These are phyloP conservation scores for Porphyrio hochstetteri DNA, from an alignment of 2,113 vertebrate species.

Conservation along the genomic window DNA sequence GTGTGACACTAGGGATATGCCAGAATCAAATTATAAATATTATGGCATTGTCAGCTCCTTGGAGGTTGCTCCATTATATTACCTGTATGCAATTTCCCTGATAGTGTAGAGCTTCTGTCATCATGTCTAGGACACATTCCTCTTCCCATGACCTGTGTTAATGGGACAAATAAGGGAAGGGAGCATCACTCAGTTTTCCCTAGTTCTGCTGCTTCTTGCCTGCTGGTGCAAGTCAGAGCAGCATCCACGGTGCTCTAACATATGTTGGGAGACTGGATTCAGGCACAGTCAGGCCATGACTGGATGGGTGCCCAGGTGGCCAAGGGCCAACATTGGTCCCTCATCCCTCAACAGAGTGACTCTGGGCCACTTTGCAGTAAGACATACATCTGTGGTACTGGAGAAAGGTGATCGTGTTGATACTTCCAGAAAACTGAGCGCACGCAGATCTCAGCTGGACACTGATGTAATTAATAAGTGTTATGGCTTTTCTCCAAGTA, in stretches of 20 bases:
- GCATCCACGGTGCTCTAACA: neutral
- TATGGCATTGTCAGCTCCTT: neutral
- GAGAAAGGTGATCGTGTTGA: neutral
- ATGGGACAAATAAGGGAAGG: neutral
- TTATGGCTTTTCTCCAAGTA: neutral
- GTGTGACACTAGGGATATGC: neutral
- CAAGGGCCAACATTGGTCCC: neutral
- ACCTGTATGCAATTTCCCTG: neutral
- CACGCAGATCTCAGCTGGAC: neutral
- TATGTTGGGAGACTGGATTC: neutral
- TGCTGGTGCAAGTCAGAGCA: neutral
- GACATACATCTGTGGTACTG: neutral
- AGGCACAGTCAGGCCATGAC: neutral
- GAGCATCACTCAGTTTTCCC: neutral
- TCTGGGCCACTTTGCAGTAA: neutral
- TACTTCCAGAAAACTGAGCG: neutral
- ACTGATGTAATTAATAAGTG: neutral
- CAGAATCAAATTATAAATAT: neutral
- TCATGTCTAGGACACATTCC: neutral
- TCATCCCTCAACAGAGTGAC: neutral
- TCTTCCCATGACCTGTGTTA: neutral
- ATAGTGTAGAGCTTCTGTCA: neutral
- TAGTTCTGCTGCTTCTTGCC: neutral
- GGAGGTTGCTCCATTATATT: neutral
- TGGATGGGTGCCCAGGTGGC: neutral